phyloP scores from a whole-genome alignment of 92 coral and sea anemone species.

The Paramuricea clavata region DNA sequence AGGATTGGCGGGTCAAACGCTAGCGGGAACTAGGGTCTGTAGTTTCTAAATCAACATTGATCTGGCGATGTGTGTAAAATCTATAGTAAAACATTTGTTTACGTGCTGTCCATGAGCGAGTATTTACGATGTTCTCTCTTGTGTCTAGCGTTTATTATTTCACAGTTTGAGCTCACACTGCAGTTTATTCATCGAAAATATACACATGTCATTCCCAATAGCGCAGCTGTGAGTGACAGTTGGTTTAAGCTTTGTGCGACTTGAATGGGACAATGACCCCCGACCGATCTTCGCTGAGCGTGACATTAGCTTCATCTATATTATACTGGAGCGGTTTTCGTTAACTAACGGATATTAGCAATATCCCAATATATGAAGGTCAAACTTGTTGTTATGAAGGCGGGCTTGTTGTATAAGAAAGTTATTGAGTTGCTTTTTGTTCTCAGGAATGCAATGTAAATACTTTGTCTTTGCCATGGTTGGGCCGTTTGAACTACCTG shows the following conservation, averaged over 20 bases:
- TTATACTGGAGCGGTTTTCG: background rate
- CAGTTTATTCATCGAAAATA: conserved; percentile 25
- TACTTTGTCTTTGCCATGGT: background rate
- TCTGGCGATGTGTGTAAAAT: too few species aligned
- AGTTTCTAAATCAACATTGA: too few species aligned
- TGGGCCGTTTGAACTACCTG: too few species aligned
- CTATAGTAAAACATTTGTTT: too few species aligned
- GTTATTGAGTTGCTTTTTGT: background rate
- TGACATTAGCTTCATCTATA: conserved; percentile 6
- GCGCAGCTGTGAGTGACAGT: conserved; percentile 46
- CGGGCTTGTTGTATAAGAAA: background rate
- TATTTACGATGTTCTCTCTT: background rate
- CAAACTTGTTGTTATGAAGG: background rate
- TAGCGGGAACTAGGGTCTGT: too few species aligned
- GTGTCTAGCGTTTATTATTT: conserved; percentile 19
- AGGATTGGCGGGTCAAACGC: too few species aligned
- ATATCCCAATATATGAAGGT: background rate
- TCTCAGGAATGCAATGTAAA: background rate
- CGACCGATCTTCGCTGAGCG: conserved; percentile 14
- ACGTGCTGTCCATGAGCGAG: too few species aligned
- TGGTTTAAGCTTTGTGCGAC: conserved; percentile 15
- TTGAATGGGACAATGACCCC: conserved; percentile 20
- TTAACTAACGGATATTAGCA: conserved; percentile 6
- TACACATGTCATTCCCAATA: conserved; percentile 50
- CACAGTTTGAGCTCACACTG: conserved; percentile 15